Conservation (phyloP, 2,888 invertebrate genomes). For the Drosophila borborema region DNA sequence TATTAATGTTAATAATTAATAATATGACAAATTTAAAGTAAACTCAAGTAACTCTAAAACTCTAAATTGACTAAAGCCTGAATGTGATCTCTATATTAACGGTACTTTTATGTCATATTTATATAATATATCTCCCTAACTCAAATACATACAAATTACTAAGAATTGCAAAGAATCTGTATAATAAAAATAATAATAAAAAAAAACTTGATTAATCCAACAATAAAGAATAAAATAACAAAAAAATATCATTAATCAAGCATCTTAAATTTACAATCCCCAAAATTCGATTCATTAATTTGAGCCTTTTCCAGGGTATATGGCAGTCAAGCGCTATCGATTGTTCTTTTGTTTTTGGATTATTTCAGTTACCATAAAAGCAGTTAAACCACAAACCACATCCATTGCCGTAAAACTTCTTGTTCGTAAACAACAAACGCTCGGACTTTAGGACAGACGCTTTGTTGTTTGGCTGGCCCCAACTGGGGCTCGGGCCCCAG, state of each 20-base stretch:
- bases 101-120: too few relatives aligned
- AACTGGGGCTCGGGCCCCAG: constrained; percentile 38
- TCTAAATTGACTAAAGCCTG: not conserved
- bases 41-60: not conserved
- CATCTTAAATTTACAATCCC: too few relatives aligned
- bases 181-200: too few relatives aligned
- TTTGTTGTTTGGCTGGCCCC: constrained; percentile 80
- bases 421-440: constrained; percentile 70
- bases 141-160: not conserved
- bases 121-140: too few relatives aligned
- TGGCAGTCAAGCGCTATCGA: not conserved
- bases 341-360: constrained; percentile 18
- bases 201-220: too few relatives aligned
- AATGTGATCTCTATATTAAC: not conserved
- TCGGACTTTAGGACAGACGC: constrained; percentile 62
- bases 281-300: not conserved
- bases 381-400: constrained; percentile 82
- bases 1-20: too few relatives aligned
- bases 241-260: too few relatives aligned
- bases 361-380: constrained; percentile 75
- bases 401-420: constrained; percentile 80
- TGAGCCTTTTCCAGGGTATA: constrained; percentile 8
- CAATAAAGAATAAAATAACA: too few relatives aligned
- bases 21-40: not conserved
- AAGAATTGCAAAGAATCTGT: too few relatives aligned